These are phyloP conservation scores for Crocidura indochinensis DNA, from an alignment of 2,797 vertebrate species.

Conservation along the genomic window DNA sequence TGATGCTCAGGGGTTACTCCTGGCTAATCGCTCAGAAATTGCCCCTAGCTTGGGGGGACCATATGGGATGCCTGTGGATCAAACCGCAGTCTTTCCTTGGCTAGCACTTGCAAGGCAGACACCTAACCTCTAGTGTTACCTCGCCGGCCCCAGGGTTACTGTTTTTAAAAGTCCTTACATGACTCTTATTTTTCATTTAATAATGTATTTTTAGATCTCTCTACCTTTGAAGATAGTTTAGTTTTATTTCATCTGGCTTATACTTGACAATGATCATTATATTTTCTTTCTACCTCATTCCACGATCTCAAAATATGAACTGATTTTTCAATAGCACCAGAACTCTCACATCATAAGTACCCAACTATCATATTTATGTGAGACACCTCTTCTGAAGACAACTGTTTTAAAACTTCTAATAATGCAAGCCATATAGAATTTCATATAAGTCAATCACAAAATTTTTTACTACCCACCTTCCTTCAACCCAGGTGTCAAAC, in stretches of 20 bases:
- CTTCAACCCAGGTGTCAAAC: neutral
- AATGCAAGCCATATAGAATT: slow-evolving; percentile 34
- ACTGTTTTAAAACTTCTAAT: slow-evolving; percentile 17
- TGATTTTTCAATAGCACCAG: neutral
- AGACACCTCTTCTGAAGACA: neutral
- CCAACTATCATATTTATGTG: fast-evolving
- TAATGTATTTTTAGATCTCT: neutral
- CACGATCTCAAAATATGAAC: slow-evolving; percentile 38
- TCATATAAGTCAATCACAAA: neutral
- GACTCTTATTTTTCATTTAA: slow-evolving; percentile 7
- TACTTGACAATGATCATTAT: neutral
- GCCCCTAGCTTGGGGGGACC: no score
- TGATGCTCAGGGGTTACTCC: no score
- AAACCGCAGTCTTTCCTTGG: no score
- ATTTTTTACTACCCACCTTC: neutral
- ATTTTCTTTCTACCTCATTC: neutral
- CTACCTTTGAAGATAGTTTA: neutral
- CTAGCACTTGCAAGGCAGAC: no score
- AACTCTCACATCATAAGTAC: neutral
- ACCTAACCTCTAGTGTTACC: no score
- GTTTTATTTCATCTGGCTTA: slow-evolving; percentile 19
- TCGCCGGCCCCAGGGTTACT: no score
- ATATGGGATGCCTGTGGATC: no score
- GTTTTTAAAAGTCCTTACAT: slow-evolving; percentile 5
- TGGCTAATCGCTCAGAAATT: no score